These are phyloP conservation scores for Aphrophora alni DNA, from an alignment of 2,888 invertebrate genomes.

Conservation along the genomic window DNA sequence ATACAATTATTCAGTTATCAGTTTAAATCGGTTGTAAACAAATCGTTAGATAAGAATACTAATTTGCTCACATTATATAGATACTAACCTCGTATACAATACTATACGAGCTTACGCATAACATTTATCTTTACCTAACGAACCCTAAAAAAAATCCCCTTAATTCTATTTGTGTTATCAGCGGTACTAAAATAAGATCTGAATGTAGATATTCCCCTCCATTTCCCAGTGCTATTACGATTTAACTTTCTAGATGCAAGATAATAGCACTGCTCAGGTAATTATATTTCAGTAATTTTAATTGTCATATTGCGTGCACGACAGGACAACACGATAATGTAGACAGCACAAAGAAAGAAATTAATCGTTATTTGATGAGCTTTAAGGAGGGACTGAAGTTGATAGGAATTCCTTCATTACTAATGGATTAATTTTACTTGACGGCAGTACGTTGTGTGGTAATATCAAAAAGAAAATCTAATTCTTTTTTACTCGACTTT, in stretches of 20 bases:
- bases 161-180: not conserved
- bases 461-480: too few relatives aligned
- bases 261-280: not conserved
- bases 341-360: not conserved
- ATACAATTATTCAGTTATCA: too few relatives aligned
- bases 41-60: too few relatives aligned
- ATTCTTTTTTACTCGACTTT: too few relatives aligned
- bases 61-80: too few relatives aligned
- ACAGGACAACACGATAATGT: not conserved
- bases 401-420: too few relatives aligned
- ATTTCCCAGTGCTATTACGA: not conserved
- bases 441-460: too few relatives aligned
- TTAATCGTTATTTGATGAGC: not conserved
- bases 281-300: not conserved
- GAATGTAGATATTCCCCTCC: not conserved
- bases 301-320: not conserved
- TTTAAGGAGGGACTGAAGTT: not conserved
- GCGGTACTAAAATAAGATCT: not conserved
- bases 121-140: too few relatives aligned
- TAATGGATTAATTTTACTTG: too few relatives aligned
- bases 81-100: too few relatives aligned
- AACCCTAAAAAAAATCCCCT: not conserved
- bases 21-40: too few relatives aligned
- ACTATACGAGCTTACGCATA: too few relatives aligned
- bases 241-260: not conserved